These are phyloP conservation scores for Leptodactylus fallax DNA, from an alignment of 2,797 vertebrate species.

Conservation along the genomic window DNA sequence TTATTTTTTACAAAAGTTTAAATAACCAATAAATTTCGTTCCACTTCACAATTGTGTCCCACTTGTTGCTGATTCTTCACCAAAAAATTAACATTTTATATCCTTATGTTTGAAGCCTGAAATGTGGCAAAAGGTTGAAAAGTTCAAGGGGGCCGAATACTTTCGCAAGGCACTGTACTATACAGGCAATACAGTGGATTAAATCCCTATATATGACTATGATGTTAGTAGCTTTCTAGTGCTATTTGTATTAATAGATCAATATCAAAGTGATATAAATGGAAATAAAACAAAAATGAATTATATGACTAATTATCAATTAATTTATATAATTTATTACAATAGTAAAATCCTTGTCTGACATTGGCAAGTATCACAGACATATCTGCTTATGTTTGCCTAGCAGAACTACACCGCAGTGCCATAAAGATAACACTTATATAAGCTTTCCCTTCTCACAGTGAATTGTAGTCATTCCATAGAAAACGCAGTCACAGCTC, in stretches of 20 bases:
- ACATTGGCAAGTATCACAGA: background rate
- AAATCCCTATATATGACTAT: no score
- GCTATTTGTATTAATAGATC: background rate
- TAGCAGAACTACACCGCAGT: background rate
- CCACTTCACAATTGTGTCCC: no score
- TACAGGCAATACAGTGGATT: no score
- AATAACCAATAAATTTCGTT: no score
- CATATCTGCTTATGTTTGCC: background rate
- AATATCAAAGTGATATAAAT: background rate
- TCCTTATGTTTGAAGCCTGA: no score
- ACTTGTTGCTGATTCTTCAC: no score
- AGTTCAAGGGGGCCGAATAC: no score
- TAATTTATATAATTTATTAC: background rate
- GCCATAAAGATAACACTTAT: slow-evolving; percentile 21
- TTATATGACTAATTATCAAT: background rate
- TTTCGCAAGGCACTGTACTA: no score
- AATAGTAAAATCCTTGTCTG: background rate
- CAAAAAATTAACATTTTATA: no score
- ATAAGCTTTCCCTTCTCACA: background rate
- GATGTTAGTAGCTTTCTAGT: no score
- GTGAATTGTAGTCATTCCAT: background rate
- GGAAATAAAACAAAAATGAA: background rate
- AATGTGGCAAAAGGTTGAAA: no score
- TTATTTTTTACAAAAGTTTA: no score
- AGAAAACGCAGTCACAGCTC: background rate